phyloP scores from a whole-genome alignment of 2,113 vertebrate species.

The Triplophysa rosa region DNA sequence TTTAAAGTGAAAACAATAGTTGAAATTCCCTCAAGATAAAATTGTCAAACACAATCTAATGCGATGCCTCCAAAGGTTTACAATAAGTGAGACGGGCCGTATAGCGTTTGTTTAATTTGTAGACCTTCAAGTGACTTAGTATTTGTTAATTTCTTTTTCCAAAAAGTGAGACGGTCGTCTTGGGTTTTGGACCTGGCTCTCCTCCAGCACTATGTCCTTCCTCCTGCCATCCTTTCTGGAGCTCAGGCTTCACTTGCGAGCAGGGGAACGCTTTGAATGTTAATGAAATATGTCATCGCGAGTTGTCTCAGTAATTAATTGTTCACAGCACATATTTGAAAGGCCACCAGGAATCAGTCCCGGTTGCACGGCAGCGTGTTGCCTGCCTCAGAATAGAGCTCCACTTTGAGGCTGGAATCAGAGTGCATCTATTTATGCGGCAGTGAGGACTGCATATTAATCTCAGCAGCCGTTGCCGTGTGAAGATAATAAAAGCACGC shows the following conservation, averaged over 20 bases:
- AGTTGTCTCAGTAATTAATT: slow-evolving; percentile 58
- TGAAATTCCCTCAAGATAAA: not conserved
- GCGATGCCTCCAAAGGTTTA: not conserved
- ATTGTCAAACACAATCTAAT: not conserved
- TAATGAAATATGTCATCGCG: slow-evolving; percentile 59
- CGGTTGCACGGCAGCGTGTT: slow-evolving; percentile 30
- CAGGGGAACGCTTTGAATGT: slow-evolving; percentile 45
- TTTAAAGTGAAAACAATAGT: not conserved
- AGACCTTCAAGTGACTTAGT: slow-evolving; percentile 48
- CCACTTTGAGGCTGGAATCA: slow-evolving; percentile 14
- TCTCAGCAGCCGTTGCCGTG: slow-evolving; percentile 5
- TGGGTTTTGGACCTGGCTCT: slow-evolving; percentile 41
- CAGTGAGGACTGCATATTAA: slow-evolving; percentile 31
- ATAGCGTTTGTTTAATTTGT: slow-evolving; percentile 31
- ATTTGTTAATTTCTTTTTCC: slow-evolving; percentile 45
- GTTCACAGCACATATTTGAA: slow-evolving; percentile 55
- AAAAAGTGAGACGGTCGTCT: slow-evolving; percentile 37
- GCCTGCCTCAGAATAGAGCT: slow-evolving; percentile 14
- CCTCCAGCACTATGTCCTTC: slow-evolving; percentile 48
- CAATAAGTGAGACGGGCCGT: not conserved
- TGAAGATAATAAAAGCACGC: slow-evolving; percentile 31
- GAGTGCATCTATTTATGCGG: slow-evolving; percentile 9
- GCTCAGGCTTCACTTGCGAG: slow-evolving; percentile 33
- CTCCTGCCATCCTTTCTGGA: slow-evolving; percentile 27
- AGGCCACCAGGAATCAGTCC: slow-evolving; percentile 53